A percentile compares a stretch with the other conserved stretches of the same genome.
phyloP scores from a whole-genome alignment of 1,140 invertebrate genomes.

The Rhopalosiphum padi region DNA sequence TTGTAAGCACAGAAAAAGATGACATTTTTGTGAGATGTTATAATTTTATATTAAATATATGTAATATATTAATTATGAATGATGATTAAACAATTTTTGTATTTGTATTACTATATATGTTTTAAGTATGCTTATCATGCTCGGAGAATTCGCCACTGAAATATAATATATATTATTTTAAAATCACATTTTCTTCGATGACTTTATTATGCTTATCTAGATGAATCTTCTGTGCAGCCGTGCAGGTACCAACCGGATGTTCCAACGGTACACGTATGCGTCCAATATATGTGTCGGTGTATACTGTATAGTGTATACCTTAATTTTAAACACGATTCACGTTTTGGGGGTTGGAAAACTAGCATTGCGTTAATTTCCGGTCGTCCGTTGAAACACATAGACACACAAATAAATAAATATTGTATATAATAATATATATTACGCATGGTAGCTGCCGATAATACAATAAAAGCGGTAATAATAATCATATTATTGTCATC shows the following conservation, averaged over 20 bases:
- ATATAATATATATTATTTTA: background rate
- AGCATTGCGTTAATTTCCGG: slow-evolving; percentile 48
- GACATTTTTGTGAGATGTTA: too few species aligned
- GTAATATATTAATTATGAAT: too few species aligned
- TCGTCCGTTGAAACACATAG: background rate
- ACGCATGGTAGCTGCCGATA: background rate
- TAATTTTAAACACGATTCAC: slow-evolving; percentile 23
- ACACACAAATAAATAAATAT: background rate
- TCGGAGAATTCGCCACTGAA: too few species aligned
- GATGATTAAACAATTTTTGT: too few species aligned
- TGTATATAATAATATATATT: background rate
- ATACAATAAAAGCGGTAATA: background rate
- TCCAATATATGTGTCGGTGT: background rate
- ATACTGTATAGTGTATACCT: background rate
- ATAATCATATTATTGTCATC: slow-evolving; percentile 8
- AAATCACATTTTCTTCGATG: background rate
- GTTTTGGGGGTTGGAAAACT: slow-evolving; percentile 30
- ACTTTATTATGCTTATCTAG: background rate
- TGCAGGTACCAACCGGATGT: slow-evolving; percentile 15
- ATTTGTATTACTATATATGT: too few species aligned
- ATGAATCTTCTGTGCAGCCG: background rate
- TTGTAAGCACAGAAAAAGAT: too few species aligned
- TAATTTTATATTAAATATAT: too few species aligned
- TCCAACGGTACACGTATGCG: background rate
- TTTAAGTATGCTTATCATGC: too few species aligned